phyloP scores from a whole-genome alignment of 2,888 invertebrate genomes.

The Listrodromus nycthemerus region DNA sequence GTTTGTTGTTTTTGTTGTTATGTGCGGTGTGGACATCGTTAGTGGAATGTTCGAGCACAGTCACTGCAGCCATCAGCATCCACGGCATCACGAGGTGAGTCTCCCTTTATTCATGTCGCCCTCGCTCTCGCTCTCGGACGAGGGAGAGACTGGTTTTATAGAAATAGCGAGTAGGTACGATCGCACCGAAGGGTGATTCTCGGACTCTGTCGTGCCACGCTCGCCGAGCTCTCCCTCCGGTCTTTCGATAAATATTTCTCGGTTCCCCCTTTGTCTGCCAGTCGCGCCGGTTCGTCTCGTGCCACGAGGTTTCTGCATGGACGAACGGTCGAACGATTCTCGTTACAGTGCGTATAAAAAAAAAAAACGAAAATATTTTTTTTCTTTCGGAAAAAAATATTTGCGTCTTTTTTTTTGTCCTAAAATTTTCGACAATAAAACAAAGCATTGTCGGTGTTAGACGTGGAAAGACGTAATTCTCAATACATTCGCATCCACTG shows the following conservation, averaged over 20 bases:
- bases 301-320: constrained; percentile 60
- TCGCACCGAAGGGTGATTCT: constrained; percentile 45
- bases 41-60: constrained; percentile 82
- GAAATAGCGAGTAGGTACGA: neutral
- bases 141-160: constrained; percentile 16
- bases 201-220: constrained; percentile 39
- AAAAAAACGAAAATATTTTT: no score
- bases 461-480: no score
- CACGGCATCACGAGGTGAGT: constrained; percentile 89
- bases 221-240: constrained; percentile 36
- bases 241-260: constrained; percentile 35
- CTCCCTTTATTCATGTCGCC: neutral
- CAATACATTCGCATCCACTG: neutral
- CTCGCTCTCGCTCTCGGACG: neutral
- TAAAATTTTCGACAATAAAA: neutral
- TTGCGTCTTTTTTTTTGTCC: neutral
- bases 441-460: neutral
- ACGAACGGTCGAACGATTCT: neutral
- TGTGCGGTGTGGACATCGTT: constrained; percentile 77
- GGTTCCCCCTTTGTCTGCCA: constrained; percentile 30
- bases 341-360: neutral
- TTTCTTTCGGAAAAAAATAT: neutral
- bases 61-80: constrained; percentile 88
- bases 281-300: constrained; percentile 66
- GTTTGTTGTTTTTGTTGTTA: constrained; percentile 76